Evolutionary conservation across 2,888 invertebrate species (phyloP).

Genomic region (Oscheius myriophilus): DNA sequence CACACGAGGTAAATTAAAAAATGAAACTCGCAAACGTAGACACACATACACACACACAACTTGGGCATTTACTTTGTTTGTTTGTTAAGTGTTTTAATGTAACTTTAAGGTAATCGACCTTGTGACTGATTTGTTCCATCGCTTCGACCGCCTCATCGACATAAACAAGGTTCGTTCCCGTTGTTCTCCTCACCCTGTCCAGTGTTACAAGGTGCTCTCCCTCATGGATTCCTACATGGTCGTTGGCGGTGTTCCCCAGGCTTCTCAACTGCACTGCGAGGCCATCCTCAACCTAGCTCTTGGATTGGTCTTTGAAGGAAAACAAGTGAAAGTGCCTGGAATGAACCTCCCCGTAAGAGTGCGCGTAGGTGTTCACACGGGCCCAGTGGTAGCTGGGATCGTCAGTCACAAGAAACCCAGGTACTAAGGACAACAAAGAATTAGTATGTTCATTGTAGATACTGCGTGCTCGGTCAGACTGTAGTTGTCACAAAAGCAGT

Average conservation of each 20-base stretch:
- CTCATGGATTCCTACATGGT: slow-evolving; percentile 71
- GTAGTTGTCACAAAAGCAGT: slow-evolving; percentile 56
- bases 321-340: slow-evolving; percentile 59
- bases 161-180: slow-evolving; percentile 15
- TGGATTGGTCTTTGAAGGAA: slow-evolving; percentile 69
- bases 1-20: slow-evolving; percentile 39
- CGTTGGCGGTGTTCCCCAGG: slow-evolving; percentile 71
- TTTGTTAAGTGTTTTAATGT: too few species aligned
- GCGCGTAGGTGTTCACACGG: slow-evolving; percentile 60
- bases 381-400: slow-evolving; percentile 63
- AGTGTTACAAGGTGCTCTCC: slow-evolving; percentile 66
- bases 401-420: slow-evolving; percentile 62
- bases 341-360: slow-evolving; percentile 59
- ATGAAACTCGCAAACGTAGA: too few species aligned
- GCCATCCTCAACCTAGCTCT: slow-evolving; percentile 69
- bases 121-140: slow-evolving; percentile 71
- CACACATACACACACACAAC: too few species aligned
- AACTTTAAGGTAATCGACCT: slow-evolving; percentile 68
- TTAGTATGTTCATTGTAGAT: slow-evolving; percentile 37
- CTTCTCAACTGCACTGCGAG: slow-evolving; percentile 65
- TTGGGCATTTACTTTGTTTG: too few species aligned
- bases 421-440: slow-evolving; percentile 14
- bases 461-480: slow-evolving; percentile 63
- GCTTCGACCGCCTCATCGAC: slow-evolving; percentile 61
- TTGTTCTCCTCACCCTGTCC: not conserved